Base-by-base conservation (phyloP, 2,888 invertebrate species). In the Campoletis raptor region DNA sequence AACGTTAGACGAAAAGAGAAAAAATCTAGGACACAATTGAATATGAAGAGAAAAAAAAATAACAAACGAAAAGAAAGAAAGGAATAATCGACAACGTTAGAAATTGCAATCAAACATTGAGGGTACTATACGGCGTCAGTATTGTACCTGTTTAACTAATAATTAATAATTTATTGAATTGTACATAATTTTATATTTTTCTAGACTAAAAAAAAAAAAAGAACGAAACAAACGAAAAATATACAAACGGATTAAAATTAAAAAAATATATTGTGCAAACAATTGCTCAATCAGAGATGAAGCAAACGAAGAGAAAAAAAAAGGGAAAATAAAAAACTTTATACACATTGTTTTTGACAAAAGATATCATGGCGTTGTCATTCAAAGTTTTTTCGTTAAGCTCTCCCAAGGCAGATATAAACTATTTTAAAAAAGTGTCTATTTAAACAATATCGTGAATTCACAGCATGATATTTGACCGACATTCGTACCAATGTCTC, bases 161-260 rank as follows among this genome's bases (percentile, higher is more conserved):
- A 81, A 87, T 90, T 88, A 89, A 88, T 93, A 92, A 93, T 93
- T 93, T 93, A 93, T 93, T 92, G 89, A 92, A 93, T 92, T 93
- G 93, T 93, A 93, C 87, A 93, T 93, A 93, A 90, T 93, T 93
- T 93, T 93, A 93, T 93, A 93, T 93, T 93, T 93, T 93, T 92
- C 89, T 93, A 90, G 89, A 91, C 89, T 89, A 88, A 87, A 89
- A 87, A 88, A 88, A 85, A 87, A 85, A 83, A 81, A 81, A 61
- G 72, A 86, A 87, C 61, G 73, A 74, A 85, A 30, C 45, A 66
- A 67, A 45, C 69, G 61, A 76, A 81, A 74, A 67, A 70, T 54
- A 79, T 37, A 86, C 83, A 81, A 82, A 61, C 61, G 61, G 61
- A 30, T 61, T 24, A 61, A 61, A 61, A 88, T 85, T 69, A 82